Base-by-base conservation (phyloP, 2,113 vertebrate genomes). In the Brienomyrus longianalis region DNA sequence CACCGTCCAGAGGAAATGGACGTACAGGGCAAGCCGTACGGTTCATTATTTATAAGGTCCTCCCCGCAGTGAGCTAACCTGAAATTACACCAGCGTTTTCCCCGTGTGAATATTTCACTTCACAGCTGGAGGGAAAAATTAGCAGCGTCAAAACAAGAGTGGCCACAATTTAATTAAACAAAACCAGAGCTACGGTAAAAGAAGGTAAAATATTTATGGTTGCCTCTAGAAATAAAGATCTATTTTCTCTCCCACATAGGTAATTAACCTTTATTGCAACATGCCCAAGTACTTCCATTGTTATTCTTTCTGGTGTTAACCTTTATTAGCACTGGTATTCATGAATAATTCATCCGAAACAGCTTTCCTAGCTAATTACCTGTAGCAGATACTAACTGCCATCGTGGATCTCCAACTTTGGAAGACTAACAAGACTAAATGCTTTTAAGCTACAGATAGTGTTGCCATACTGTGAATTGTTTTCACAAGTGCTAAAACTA, bases 31-130 rank as follows among this genome's bases (percentile, higher is more conserved):
- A 88, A 90, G 91, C 90, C 91, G 92, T 92, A 91, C 90, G 62
- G 94, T 95, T 93, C 88, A 94, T 94, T 93, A 95, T 95, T 92
- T 89, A 95, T 95, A 92, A 94, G 87, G 90, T 89, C 27, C 90
- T 93, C 86, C 91, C 92, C 89, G 90, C 88, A 90, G 93, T 27
- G 90, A 90, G 90, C 91, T 93, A 93, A 92, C 94, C 91, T 90
- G 93, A 91, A 92, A 92, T 90, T 92, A 92, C 90, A 92, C 92
- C 90, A 88, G 91, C 90, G 90, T 93, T 94, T 94, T 92, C 93
- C 92, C 90, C 89, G 54, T 91, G 87, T 90, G 93, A 94, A 93
- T 94, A 93, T 94, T 94, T 94, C 92, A 92, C 93, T 90, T 91
- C 91, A 91, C 90, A 90, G 91, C 92, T 92, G n/a, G 89, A 91